Base-by-base conservation (phyloP, 2,113 vertebrate genomes). In the Blennius ocellaris region DNA sequence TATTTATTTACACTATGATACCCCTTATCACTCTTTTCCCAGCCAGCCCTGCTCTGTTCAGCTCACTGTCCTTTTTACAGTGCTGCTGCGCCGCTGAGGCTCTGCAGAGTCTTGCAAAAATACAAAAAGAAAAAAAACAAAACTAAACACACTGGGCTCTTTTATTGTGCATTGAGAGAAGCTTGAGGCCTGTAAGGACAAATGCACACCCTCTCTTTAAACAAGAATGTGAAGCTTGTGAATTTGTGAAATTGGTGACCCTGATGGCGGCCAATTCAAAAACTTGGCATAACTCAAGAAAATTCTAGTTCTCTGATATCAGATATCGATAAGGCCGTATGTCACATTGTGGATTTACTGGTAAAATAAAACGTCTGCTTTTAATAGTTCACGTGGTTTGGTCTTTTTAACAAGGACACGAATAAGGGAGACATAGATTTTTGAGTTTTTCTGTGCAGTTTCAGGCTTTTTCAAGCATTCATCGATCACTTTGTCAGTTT, bases 1-100 rank as follows among this genome's bases (percentile, higher is more conserved):
- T 85, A 80, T 92, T 93, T 93, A 87, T 93, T 91, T 90, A 87
- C 82, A 84, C 76, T 85, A 67, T 53, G 69, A 86, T 88, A 67
- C 59, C 69, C 76, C 81, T 87, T 85, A 86, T 91, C 89, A 78
- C 76, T 69, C 77, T 71, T 74, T 82, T 87, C 85, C 72, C 81
- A 84, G 81, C 63, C 60, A 77, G 47, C 48, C 11, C 51, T 57
- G 50, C 5, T 16, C 54, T 55, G 51, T 60, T 30, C 44, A 41
- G 62, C 68, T 67, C 49, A 37, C 48, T 66, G 78, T 76, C 59
- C 65, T 62, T 73, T 72, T 78, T 57, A 64, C 51, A 48, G 14
- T 17, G 36, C 58, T 52, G 52, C 36, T 52, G 55, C 62, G 74
- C 72, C 65, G 14, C 62, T 17, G 64, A 58, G 74, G 66, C 66